Conservation (phyloP, 2,888 invertebrate genomes). For the Pantelozetes paolii region DNA sequence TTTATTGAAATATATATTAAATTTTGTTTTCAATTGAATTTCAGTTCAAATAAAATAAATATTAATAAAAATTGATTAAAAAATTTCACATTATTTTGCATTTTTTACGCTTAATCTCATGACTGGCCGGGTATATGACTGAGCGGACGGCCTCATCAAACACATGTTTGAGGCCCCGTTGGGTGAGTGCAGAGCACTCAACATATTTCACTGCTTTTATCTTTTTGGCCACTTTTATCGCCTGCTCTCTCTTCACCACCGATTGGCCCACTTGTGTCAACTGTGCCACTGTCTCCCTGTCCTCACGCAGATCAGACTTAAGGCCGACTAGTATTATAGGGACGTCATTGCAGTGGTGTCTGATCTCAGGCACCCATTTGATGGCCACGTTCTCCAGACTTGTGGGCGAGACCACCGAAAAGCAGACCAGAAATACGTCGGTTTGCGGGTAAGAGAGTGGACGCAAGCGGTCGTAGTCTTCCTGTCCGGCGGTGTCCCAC, state of each 20-base stretch:
- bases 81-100: too few species aligned
- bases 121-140: neutral
- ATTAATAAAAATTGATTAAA: too few species aligned
- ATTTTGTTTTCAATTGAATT: too few species aligned
- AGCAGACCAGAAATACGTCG: slow-evolving; percentile 98
- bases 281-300: slow-evolving; percentile 85
- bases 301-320: slow-evolving; percentile 97
- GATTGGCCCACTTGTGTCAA: slow-evolving; percentile 89
- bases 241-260: slow-evolving; percentile 94
- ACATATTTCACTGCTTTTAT: slow-evolving; percentile 73
- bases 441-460: slow-evolving; percentile 97
- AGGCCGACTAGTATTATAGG: slow-evolving; percentile 99
- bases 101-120: too few species aligned
- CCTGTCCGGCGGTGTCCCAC: slow-evolving; percentile 98
- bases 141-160: slow-evolving; percentile 99
- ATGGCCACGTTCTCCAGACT: slow-evolving; percentile 99
- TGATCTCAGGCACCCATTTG: slow-evolving; percentile 99
- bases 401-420: slow-evolving; percentile 97
- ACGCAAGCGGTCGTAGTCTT: slow-evolving; percentile 91
- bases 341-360: slow-evolving; percentile 99
- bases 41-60: too few species aligned
- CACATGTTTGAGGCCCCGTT: slow-evolving; percentile 95
- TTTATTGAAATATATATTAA: too few species aligned
- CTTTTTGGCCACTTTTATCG: slow-evolving; percentile 96
- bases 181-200: slow-evolving; percentile 95